Conservation (phyloP, 2,797 vertebrate genomes). For the Ibycter americanus region DNA sequence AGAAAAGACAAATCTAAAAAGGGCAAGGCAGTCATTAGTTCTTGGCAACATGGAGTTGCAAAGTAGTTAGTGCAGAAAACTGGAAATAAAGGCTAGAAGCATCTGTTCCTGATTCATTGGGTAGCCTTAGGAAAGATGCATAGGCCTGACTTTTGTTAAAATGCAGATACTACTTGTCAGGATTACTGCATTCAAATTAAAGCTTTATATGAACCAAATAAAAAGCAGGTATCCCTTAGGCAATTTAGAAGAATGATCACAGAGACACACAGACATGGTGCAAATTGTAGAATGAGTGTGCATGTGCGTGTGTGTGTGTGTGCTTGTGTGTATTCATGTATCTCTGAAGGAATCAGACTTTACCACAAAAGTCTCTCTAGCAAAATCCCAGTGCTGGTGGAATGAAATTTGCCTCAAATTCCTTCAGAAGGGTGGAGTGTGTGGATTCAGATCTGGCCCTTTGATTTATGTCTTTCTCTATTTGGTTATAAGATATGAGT, state of each 20-base stretch:
- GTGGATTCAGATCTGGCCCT: neutral
- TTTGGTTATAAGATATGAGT: neutral
- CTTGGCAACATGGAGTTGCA: neutral
- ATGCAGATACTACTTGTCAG: neutral
- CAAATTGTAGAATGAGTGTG: neutral
- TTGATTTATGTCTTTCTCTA: neutral
- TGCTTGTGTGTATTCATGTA: neutral
- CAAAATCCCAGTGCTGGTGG: neutral
- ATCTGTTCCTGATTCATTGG: neutral
- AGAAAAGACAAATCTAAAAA: neutral
- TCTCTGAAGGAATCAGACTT: neutral
- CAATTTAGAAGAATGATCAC: neutral
- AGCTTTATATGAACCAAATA: neutral
- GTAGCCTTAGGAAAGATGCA: neutral
- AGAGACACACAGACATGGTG: neutral
- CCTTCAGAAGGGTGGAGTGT: neutral
- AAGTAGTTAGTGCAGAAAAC: neutral
- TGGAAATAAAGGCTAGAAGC: neutral
- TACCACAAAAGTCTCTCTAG: neutral
- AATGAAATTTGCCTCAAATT: neutral
- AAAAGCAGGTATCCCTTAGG: neutral
- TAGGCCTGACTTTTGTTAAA: neutral
- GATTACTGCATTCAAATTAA: neutral
- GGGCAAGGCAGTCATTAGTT: neutral
- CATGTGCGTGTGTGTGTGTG: fast-evolving